Base-by-base conservation (phyloP, 2,888 invertebrate species). In the Corythucha ciliata region DNA sequence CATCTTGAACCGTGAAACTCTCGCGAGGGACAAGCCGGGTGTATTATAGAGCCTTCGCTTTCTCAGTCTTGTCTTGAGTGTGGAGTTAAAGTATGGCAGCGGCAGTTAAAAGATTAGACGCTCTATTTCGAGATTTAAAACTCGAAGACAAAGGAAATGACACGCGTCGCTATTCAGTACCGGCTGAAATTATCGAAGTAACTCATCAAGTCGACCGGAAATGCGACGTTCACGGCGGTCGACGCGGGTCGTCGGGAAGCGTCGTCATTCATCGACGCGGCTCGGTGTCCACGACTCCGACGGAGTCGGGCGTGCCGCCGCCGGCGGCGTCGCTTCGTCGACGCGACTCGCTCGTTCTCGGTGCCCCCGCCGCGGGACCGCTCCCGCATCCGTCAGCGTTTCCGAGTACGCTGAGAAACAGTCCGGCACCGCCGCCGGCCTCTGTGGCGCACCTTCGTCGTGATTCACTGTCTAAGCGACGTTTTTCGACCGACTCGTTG, bases 31-130 rank as follows among this genome's bases (percentile, higher is more conserved):
- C 29, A 8, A 29, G 12, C 29, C 12, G 29, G 8, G 29, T 29
- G 8, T 29, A 8, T 8, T 29, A 10, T 2, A 4, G 33, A 46
- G 46, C 46, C 33, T 12, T 22, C 39, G 48, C 26, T 29, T n/a
- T 26, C 41, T 26, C 25, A 39, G 48, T 48, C 25, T 39, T 39
- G 20, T 26, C 33, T 22, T 33, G 32, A n/a, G 22, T 10, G 3
- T n/a, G 33, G 25, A n/a, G n/a, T n/a, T 34, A 39, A 42, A 36
- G 34, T 25, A 51, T 50, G 53, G 77, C 76, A 52, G 73, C 76
- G 55, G 80, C 81, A 29, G 77, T 83, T 67, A 79, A 78, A 62
- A 78, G 82, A 60, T 70, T 84, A 63, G 83, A 83, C 65, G 79
- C 80, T 37, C 76, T 84, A 65, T 83, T 84, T 69, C 74, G 73